Conservation (phyloP, 1,140 invertebrate genomes). For the Oreohelix idahoensis region DNA sequence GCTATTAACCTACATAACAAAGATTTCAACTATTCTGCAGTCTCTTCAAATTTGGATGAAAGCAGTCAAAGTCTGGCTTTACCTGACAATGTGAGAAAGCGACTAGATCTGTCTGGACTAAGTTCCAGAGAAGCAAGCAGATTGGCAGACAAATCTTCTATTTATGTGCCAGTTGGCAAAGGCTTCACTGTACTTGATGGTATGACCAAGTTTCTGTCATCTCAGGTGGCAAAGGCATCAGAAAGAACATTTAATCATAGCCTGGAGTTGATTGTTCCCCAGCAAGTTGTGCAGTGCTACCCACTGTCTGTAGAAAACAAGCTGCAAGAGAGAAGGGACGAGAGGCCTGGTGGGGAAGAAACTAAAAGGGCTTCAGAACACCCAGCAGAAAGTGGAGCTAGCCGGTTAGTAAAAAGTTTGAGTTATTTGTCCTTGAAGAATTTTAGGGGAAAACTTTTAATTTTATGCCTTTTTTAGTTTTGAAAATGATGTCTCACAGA, state of each 20-base stretch:
- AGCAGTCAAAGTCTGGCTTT: slow-evolving; percentile 22
- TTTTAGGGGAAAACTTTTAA: neutral
- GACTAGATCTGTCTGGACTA: slow-evolving; percentile 60
- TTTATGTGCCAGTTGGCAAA: slow-evolving; percentile 3
- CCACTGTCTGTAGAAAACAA: slow-evolving; percentile 47
- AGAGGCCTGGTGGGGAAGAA: neutral
- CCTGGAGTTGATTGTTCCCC: slow-evolving; percentile 56
- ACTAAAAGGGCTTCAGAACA: slow-evolving; percentile 33
- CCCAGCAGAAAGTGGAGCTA: neutral
- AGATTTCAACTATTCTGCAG: slow-evolving; percentile 54
- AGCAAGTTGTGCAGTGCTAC: slow-evolving; percentile 58
- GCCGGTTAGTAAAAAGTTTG: neutral
- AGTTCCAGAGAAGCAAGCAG: slow-evolving; percentile 50
- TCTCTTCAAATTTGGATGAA: slow-evolving; percentile 25
- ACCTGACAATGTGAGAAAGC: slow-evolving; percentile 54
- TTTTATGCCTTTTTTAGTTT: neutral
- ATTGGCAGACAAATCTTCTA: neutral
- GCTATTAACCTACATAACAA: slow-evolving; percentile 42
- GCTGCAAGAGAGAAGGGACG: neutral
- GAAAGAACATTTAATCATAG: slow-evolving; percentile 64
- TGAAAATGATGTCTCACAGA: neutral
- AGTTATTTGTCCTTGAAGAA: neutral
- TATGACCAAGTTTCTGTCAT: slow-evolving; percentile 60
- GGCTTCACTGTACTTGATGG: slow-evolving; percentile 55
- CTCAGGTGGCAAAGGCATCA: slow-evolving; percentile 60